Base-by-base conservation (phyloP, 2,797 vertebrate species). In the Ctenochaetus hawaiiensis region DNA sequence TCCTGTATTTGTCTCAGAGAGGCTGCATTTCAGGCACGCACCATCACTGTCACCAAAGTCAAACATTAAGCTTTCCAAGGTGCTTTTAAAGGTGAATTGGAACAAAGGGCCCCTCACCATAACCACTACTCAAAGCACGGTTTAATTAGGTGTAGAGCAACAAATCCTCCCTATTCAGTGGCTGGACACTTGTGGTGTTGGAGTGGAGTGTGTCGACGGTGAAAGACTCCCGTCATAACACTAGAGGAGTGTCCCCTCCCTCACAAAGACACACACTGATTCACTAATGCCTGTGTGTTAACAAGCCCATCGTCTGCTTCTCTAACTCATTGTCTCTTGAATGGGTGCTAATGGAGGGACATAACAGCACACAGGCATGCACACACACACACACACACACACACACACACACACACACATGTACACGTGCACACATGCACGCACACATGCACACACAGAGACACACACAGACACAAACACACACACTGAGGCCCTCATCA, bases 121-220 rank as follows among this genome's bases (percentile, higher is more conserved):
- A 85, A 87, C 78, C 76, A 64, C 85, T 61, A 70, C 80, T 94
- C 89, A 93, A 93, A 93, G 90, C 87, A 78, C 87, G 77, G 65
- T 93, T 94, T 95, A 93, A 95, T 95, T 93, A 95, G 89, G 89
- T 93, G 90, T 82, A 84, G 90, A 85, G 88, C 88, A 92, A 93
- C 91, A 93, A 94, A 94, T 93, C 89, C 93, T 92, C 81, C 82
- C 90, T 17, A 92, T 93, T 91, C 86, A 94, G 83, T 10, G 66
- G 84, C 85, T 22, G 85, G 93, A 92, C 88, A 91, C 90, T 93
- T 85, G 87, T 91, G 75, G 83, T 88, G 89, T 76, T 90, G 88
- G 87, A 93, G 94, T 87, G 91, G 87, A 88, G 91, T 86, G 91
- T 77, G 87, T 84, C 64, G 80, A 61, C 60, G 62, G 84, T 90